Conservation (phyloP, 2,888 invertebrate species). For the Lycocerus yunnanus region DNA sequence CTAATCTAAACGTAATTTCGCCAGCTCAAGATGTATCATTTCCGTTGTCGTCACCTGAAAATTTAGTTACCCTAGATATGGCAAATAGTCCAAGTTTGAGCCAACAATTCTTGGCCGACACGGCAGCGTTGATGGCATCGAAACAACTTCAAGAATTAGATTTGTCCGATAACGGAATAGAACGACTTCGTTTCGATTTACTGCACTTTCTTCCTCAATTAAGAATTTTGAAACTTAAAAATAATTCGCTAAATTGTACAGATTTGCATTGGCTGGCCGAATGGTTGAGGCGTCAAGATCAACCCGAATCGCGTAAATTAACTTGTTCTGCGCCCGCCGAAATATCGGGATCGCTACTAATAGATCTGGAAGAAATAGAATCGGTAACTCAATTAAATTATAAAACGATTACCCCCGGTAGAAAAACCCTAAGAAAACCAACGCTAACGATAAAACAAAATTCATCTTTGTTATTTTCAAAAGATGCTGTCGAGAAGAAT, state of each 20-base stretch:
- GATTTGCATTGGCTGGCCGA: slow-evolving; percentile 62
- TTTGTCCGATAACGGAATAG: slow-evolving; percentile 66
- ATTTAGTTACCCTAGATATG: slow-evolving; percentile 74
- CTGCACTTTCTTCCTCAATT: slow-evolving; percentile 72
- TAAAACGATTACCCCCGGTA: background rate
- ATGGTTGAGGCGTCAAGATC: slow-evolving; percentile 66
- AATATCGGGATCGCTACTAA: slow-evolving; percentile 49
- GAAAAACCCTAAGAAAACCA: background rate
- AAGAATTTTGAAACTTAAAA: slow-evolving; percentile 67
- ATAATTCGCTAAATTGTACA: slow-evolving; percentile 74
- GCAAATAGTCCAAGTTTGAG: slow-evolving; percentile 75
- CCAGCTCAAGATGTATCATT: slow-evolving; percentile 68
- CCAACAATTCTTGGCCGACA: slow-evolving; percentile 70
- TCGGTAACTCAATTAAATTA: slow-evolving; percentile 20
- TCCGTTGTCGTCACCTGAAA: slow-evolving; percentile 72
- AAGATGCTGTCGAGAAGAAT: background rate
- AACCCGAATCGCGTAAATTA: slow-evolving; percentile 51
- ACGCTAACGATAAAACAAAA: background rate
- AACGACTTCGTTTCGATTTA: slow-evolving; percentile 69
- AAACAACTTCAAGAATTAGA: slow-evolving; percentile 72
- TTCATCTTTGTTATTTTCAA: background rate
- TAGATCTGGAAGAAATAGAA: slow-evolving; percentile 48
- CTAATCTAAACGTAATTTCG: slow-evolving; percentile 63
- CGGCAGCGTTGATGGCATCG: slow-evolving; percentile 73
- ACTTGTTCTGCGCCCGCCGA: slow-evolving; percentile 54